Evolutionary conservation across 2,113 vertebrate genomes (phyloP).

Genomic region (Mustela lutreola): DNA sequence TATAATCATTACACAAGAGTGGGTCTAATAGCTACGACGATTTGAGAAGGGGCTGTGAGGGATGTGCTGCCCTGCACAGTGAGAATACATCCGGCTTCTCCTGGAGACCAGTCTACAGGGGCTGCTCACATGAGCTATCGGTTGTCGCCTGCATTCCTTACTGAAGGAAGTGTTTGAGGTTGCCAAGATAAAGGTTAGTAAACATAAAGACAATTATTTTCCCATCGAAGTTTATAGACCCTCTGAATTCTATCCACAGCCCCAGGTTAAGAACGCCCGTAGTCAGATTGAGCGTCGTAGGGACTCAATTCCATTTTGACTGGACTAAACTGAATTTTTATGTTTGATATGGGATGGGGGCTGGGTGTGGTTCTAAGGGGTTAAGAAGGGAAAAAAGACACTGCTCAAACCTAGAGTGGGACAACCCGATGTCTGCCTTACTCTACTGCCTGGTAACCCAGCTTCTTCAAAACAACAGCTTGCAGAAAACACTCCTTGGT

Average conservation of each 20-base stretch:
- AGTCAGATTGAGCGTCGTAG: neutral
- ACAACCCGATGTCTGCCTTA: neutral
- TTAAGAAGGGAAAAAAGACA: neutral
- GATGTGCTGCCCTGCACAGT: accelerated
- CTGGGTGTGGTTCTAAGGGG: neutral
- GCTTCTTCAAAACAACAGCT: neutral
- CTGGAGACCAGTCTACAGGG: neutral
- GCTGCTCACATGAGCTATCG: no score
- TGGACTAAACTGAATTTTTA: neutral
- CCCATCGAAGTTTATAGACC: neutral
- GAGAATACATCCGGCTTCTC: neutral
- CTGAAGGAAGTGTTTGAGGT: neutral
- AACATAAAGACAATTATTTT: neutral
- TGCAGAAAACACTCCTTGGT: neutral
- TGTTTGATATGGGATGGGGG: neutral
- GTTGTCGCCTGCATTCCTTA: no score
- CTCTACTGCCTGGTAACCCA: neutral
- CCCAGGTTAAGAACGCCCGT: neutral
- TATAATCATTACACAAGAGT: neutral
- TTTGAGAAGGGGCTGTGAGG: no score
- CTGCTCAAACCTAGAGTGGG: neutral
- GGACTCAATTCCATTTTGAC: neutral
- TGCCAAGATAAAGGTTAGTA: neutral
- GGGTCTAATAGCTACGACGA: neutral
- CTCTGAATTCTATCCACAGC: neutral